These are phyloP conservation scores for Labeo catla DNA, from an alignment of 2,113 vertebrate genomes.

Conservation along the genomic window DNA sequence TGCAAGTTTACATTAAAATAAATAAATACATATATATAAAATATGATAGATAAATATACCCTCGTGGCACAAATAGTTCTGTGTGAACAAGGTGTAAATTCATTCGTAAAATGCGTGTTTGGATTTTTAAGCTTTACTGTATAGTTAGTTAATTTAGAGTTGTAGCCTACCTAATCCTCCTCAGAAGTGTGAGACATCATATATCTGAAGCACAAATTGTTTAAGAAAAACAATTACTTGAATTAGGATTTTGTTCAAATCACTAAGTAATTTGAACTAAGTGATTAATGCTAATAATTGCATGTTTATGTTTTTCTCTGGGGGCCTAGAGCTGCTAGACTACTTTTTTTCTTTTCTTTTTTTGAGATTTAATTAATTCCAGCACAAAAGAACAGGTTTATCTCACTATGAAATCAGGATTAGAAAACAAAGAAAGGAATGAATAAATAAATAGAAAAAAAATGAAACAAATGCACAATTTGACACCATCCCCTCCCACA, in stretches of 20 bases:
- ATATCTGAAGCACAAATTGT: background rate
- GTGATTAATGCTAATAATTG: background rate
- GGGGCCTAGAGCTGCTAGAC: background rate
- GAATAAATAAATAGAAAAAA: slow-evolving; percentile 30
- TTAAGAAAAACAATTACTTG: background rate
- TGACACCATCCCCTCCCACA: slow-evolving; percentile 35
- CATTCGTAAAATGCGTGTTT: background rate
- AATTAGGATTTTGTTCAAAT: background rate
- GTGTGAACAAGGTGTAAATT: too few species aligned
- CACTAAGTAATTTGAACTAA: background rate
- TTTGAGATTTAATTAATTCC: background rate
- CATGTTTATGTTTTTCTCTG: slow-evolving; percentile 8
- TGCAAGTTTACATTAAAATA: too few species aligned
- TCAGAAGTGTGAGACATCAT: background rate
- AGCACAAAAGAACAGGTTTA: slow-evolving; percentile 4
- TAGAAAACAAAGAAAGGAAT: background rate
- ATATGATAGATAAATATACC: too few species aligned
- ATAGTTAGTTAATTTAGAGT: background rate
- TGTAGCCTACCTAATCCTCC: background rate
- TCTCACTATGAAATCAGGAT: background rate
- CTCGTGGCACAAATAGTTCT: too few species aligned
- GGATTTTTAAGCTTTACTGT: background rate
- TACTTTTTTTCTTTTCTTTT: too few species aligned
- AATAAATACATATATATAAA: too few species aligned
- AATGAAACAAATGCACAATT: slow-evolving; percentile 50